phyloP scores from a whole-genome alignment of 2,797 vertebrate genomes.

The Chelonia mydas region DNA sequence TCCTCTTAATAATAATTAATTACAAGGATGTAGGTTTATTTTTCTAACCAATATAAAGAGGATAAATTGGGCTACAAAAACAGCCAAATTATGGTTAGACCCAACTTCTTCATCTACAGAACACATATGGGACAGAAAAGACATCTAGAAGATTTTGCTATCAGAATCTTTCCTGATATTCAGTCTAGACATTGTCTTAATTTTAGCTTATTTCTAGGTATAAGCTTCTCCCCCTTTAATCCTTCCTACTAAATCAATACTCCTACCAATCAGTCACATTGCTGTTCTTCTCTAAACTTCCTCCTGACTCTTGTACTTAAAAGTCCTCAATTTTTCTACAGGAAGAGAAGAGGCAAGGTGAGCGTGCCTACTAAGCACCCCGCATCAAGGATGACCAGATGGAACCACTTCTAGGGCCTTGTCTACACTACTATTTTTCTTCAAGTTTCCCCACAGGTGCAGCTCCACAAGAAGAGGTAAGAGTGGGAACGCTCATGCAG shows the following conservation, averaged over 20 bases:
- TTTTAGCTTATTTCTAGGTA: background rate
- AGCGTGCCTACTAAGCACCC: background rate
- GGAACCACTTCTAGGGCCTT: background rate
- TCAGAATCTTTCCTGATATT: rapidly evolving
- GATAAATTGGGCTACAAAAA: background rate
- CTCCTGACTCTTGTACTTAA: background rate
- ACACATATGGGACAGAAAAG: background rate
- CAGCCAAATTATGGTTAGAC: background rate
- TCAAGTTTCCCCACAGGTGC: background rate
- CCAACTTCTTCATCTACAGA: background rate
- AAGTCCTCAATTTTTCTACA: background rate
- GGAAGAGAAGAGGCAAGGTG: background rate
- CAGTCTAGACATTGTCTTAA: background rate
- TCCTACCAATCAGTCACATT: background rate
- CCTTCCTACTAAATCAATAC: background rate
- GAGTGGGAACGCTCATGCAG: rapidly evolving
- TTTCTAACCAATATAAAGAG: background rate
- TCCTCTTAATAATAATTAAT: background rate
- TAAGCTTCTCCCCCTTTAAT: rapidly evolving
- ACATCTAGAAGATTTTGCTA: background rate
- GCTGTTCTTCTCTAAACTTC: background rate
- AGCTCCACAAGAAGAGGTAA: background rate
- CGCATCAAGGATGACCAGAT: rapidly evolving
- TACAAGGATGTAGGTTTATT: background rate
- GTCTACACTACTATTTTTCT: background rate